A percentile compares a stretch with the other conserved stretches of the same genome.
Evolutionary conservation across 2,113 vertebrate species (phyloP).

Genomic region (Trogon surrucura): DNA sequence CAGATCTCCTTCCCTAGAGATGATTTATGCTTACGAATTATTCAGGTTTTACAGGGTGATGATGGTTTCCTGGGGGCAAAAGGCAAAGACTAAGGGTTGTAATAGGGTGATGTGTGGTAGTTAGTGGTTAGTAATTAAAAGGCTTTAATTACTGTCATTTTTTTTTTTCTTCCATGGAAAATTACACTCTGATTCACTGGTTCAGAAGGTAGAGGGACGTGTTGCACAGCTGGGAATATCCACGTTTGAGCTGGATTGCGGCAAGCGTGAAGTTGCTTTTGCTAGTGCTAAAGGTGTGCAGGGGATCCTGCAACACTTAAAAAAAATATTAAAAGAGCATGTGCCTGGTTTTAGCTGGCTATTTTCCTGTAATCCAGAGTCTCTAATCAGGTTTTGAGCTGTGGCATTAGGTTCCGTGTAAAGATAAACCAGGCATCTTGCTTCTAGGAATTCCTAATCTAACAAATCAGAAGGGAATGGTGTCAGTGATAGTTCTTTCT

Average conservation of each 20-base stretch:
- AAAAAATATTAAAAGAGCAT: fast-evolving
- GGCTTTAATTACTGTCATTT: neutral
- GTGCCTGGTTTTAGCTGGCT: neutral
- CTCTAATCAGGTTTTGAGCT: neutral
- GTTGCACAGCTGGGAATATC: neutral
- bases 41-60: neutral
- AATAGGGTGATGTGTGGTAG: neutral
- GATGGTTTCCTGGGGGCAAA: neutral
- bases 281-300: neutral
- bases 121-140: neutral
- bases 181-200: neutral
- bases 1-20: neutral
- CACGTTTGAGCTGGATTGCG: neutral
- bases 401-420: neutral
- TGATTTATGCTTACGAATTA: neutral
- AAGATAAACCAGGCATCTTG: neutral
- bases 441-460: neutral
- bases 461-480: neutral
- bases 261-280: neutral
- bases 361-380: fast-evolving
- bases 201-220: neutral
- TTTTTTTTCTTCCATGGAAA: neutral
- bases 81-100: neutral
- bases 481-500: neutral
- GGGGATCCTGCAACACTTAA: fast-evolving